Evolutionary conservation across 2,113 vertebrate species (phyloP), one percentile per base, ranked within the genome.

Genomic region (Hemibagrus wyckioides): DNA sequence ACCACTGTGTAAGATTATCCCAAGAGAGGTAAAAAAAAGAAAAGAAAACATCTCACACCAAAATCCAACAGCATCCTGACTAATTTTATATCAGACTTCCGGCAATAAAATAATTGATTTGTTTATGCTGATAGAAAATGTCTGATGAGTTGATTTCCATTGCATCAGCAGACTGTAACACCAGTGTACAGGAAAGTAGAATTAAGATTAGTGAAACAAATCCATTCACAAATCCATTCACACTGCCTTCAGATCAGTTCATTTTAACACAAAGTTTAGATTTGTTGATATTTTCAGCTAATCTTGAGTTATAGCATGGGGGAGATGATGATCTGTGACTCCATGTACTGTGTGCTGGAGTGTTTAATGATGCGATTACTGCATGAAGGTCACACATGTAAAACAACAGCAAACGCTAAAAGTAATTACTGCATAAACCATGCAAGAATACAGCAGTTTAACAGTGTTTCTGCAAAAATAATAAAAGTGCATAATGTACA

Each of bases 401-500:
- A n/a, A n/a, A 81, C 83, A 90, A 90, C 80, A 88, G 88, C 63
- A 84, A 88, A 84, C 61, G 84, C 73, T 50, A 15, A 21, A 80
- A 30, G 80, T 71, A 73, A 84, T 84, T 89, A 73, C 57, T 80
- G 41, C 44, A 83, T 36, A 83, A n/a, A 28, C 28, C 63, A 33
- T n/a, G 54, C 63, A 63, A 39, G 36, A 56, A 67, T 80, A 25
- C 61, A 9, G 1, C 6, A 9, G 14, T 77, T 73, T 52, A n/a
- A 76, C 3, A 2, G 11, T n/a, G 25, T n/a, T 50, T 50, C n/a
- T 25, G 23, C n/a, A 33, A 56, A 80, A 56, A 79, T 33, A 30
- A 56, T 23, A 56, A 25, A 36, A 80, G n/a, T 82, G n/a, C 8
- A 50, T 54, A 57, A 13, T 48, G 3, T 56, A 13, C 4, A 57